A percentile compares a stretch with the other conserved stretches of the same genome.
Evolutionary conservation across 2,797 vertebrate genomes (phyloP).

Genomic region (Oreochromis grahami): DNA sequence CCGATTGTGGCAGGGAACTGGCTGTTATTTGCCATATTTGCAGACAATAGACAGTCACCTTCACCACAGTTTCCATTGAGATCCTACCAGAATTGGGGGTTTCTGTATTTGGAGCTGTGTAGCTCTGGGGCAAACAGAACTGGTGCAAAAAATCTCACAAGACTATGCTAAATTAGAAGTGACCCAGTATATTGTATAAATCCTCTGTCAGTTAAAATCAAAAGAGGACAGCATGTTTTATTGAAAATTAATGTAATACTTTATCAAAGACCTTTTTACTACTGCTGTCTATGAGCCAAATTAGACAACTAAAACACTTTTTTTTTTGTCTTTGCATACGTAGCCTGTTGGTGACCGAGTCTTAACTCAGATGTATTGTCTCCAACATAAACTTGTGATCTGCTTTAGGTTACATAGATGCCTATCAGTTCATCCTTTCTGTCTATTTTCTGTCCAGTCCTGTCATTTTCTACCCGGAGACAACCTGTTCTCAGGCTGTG

Average conservation of each 20-base stretch:
- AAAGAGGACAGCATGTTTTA: not conserved
- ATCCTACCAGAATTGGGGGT: not conserved
- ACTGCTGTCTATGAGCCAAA: not conserved
- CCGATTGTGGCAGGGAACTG: not conserved
- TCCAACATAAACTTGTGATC: not conserved
- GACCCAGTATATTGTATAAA: constrained; percentile 14
- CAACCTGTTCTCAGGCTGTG: constrained; percentile 11
- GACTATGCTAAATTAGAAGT: constrained; percentile 25
- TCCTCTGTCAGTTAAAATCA: not conserved
- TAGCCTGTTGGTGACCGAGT: not conserved
- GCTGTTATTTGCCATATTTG: not conserved
- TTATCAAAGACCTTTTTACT: not conserved
- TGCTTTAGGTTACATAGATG: not conserved
- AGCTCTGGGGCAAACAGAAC: constrained; percentile 11
- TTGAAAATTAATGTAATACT: not conserved
- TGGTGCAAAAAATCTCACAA: constrained; percentile 31
- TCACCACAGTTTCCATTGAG: not conserved
- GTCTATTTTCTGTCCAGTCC: constrained; percentile 3
- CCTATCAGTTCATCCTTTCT: not conserved
- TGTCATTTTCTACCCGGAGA: constrained; percentile 34
- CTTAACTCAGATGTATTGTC: not conserved
- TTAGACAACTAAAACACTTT: not conserved
- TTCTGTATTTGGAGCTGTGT: not conserved
- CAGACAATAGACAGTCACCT: not conserved
- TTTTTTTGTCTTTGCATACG: not conserved